Evolutionary conservation across 2,888 invertebrate genomes (phyloP).

Genomic region (Criorhina ranunculi): DNA sequence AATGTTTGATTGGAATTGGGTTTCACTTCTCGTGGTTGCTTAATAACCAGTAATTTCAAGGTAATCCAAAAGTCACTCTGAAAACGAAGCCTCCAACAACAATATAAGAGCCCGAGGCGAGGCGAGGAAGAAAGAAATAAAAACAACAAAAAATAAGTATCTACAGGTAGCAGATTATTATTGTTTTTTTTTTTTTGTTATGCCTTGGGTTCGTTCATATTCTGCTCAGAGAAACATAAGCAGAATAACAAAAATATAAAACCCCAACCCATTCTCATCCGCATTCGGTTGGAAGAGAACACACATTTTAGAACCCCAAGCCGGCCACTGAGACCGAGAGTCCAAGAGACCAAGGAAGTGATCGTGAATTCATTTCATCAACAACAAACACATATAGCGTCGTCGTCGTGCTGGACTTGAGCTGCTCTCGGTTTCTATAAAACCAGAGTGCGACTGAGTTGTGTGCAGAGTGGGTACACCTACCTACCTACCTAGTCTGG

Average conservation of each 20-base stretch:
- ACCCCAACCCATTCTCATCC: constrained; percentile 61
- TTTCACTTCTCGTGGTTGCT: constrained; percentile 77
- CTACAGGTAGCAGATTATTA: constrained; percentile 73
- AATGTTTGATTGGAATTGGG: constrained; percentile 76
- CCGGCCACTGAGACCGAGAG: constrained; percentile 14
- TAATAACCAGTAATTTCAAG: constrained; percentile 77
- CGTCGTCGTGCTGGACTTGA: background rate
- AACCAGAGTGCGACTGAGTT: constrained; percentile 14
- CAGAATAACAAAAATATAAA: constrained; percentile 64
- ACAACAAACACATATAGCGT: constrained; percentile 28
- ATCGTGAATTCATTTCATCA: constrained; percentile 68
- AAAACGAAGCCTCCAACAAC: constrained; percentile 63
- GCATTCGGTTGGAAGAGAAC: constrained; percentile 50
- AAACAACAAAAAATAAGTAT: constrained; percentile 45
- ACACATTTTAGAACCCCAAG: constrained; percentile 33
- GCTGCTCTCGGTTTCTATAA: constrained; percentile 43
- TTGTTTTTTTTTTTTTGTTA: constrained; percentile 45
- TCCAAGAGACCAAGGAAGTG: constrained; percentile 63
- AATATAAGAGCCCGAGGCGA: constrained; percentile 31
- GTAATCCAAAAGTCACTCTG: constrained; percentile 76
- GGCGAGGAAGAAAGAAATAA: constrained; percentile 34
- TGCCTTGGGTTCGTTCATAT: constrained; percentile 50
- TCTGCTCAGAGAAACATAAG: constrained; percentile 68
- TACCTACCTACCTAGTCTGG: constrained; percentile 42
- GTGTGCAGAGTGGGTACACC: constrained; percentile 14